A percentile compares a stretch with the other conserved stretches of the same genome.
Conservation (phyloP, 1,140 invertebrate species). For the Reticulitermes speratus region DNA sequence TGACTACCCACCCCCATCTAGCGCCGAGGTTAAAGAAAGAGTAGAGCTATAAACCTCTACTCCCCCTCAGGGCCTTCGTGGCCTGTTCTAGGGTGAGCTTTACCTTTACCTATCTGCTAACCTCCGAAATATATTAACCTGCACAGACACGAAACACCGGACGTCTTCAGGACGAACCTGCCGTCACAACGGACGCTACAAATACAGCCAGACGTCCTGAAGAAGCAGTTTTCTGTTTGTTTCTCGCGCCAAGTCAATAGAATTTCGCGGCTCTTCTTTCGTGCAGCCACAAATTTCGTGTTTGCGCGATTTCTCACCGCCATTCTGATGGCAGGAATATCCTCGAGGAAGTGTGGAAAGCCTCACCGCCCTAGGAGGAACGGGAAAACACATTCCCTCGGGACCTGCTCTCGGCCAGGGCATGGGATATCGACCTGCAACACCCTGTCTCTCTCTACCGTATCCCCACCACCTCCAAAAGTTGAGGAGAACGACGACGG, state of each 20-base stretch:
- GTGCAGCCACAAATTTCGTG: not conserved
- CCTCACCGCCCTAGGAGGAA: not conserved
- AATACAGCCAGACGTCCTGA: not conserved
- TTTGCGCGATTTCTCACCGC: not conserved
- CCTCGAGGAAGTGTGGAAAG: not conserved
- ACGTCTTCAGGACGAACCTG: too few species aligned
- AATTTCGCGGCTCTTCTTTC: not conserved
- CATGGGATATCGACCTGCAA: slow-evolving; percentile 9
- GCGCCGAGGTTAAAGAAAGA: too few species aligned
- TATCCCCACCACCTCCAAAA: not conserved
- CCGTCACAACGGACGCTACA: too few species aligned
- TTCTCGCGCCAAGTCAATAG: not conserved
- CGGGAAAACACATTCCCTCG: not conserved
- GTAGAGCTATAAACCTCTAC: too few species aligned
- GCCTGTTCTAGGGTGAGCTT: too few species aligned
- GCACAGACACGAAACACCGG: too few species aligned
- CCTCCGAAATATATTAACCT: too few species aligned
- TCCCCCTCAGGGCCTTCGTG: too few species aligned
- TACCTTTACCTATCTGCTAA: too few species aligned
- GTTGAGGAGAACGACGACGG: not conserved
- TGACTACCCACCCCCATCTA: too few species aligned
- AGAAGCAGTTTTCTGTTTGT: too few species aligned
- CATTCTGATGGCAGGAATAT: not conserved
- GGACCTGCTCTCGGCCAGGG: not conserved
- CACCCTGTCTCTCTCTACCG: not conserved